phyloP scores from a whole-genome alignment of 1,140 invertebrate genomes.

The Lepidotrigona ventralis region DNA sequence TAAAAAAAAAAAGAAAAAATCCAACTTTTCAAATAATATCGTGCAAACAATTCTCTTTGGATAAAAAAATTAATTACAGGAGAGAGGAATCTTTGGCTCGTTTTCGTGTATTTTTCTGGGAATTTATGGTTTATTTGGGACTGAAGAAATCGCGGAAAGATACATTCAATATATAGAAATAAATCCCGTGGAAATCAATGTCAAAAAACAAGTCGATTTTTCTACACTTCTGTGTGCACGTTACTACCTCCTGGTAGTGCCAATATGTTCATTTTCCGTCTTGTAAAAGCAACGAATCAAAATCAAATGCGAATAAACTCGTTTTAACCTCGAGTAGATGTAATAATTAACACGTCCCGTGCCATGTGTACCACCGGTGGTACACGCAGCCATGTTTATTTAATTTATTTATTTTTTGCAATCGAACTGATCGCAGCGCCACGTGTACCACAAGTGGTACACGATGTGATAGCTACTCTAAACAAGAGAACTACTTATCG shows the following conservation, averaged over 20 bases:
- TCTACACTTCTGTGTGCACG: slow-evolving; percentile 28
- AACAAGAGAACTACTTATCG: too few relatives aligned
- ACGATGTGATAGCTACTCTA: too few relatives aligned
- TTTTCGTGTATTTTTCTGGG: slow-evolving; percentile 3
- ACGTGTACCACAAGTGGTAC: too few relatives aligned
- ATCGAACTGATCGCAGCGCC: too few relatives aligned
- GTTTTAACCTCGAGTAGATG: background rate
- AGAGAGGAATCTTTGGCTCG: background rate
- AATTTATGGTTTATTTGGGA: background rate
- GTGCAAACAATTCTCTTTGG: too few relatives aligned
- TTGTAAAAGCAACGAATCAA: too few relatives aligned
- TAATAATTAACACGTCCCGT: slow-evolving; percentile 4
- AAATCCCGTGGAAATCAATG: background rate
- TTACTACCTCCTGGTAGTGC: slow-evolving; percentile 39
- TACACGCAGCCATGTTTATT: too few relatives aligned
- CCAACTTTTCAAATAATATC: too few relatives aligned
- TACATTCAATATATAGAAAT: background rate
- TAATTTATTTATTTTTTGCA: too few relatives aligned
- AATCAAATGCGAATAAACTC: background rate
- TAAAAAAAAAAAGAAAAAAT: too few relatives aligned
- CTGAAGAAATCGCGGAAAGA: background rate
- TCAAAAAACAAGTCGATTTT: background rate
- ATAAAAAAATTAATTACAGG: background rate
- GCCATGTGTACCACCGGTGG: too few relatives aligned
- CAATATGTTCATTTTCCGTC: background rate